These are phyloP conservation scores for Zaprionus africanus DNA, from an alignment of 1,140 invertebrate species.

Conservation along the genomic window DNA sequence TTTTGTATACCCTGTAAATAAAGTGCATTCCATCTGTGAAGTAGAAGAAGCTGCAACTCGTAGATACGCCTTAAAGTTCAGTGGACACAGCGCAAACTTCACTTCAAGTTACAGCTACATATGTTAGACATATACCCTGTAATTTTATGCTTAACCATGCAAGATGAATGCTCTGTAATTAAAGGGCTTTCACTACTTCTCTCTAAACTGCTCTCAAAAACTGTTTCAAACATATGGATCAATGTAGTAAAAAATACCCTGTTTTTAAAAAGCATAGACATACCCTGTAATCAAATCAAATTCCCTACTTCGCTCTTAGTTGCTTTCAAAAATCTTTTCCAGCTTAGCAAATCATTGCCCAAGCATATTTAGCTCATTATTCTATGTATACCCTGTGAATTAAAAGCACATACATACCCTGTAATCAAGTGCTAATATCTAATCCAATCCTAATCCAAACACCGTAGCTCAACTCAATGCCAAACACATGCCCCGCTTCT, in stretches of 20 bases:
- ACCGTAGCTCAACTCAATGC: background rate
- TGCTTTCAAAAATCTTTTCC: background rate
- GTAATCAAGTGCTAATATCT: background rate
- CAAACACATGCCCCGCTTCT: no score
- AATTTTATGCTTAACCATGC: no score
- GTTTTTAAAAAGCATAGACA: no score
- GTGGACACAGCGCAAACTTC: background rate
- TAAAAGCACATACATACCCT: background rate
- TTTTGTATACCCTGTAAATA: no score
- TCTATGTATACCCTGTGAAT: background rate
- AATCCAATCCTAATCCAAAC: background rate
- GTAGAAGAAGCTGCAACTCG: no score
- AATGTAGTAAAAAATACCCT: no score
- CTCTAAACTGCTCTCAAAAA: background rate
- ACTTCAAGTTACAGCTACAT: background rate
- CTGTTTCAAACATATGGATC: background rate
- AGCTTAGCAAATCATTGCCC: background rate
- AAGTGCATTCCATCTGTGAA: no score
- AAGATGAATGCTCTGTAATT: background rate
- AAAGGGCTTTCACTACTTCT: background rate
- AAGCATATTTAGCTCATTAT: background rate
- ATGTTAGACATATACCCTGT: no score
- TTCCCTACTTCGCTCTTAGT: no score
- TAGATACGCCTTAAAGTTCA: no score
- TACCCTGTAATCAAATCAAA: no score